Conservation (phyloP, 2,888 invertebrate genomes). For the Labia minor region DNA sequence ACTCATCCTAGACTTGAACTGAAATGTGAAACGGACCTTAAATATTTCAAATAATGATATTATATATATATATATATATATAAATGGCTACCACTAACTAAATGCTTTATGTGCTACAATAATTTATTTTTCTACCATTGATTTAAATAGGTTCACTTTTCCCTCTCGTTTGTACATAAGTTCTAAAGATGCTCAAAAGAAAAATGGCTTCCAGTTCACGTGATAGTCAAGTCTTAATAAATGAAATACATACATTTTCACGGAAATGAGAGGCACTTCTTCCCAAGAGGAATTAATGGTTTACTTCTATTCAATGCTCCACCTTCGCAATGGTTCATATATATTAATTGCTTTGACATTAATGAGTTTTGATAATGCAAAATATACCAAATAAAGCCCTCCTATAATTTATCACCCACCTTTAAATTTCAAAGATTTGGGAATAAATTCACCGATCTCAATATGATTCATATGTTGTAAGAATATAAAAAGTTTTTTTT, state of each 20-base stretch:
- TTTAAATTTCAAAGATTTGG: background rate
- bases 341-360: slow-evolving; percentile 13
- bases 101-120: no score
- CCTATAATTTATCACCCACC: background rate
- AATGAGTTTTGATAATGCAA: slow-evolving; percentile 7
- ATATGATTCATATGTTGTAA: background rate
- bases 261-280: background rate
- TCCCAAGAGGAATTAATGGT: background rate
- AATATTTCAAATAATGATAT: no score
- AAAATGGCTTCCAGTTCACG: background rate
- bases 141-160: no score
- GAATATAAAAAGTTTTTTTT: background rate
- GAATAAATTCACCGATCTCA: no score
- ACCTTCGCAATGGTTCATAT: background rate
- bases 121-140: no score
- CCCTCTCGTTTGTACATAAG: background rate
- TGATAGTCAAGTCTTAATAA: background rate
- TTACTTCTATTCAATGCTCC: background rate
- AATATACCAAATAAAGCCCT: background rate
- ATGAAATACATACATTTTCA: background rate
- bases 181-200: background rate
- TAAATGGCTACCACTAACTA: no score
- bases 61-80: no score
- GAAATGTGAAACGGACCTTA: no score
- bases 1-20: slow-evolving; percentile 2